Evolutionary conservation across 2,888 invertebrate species (phyloP).

Genomic region (Drosophila sordidula): DNA sequence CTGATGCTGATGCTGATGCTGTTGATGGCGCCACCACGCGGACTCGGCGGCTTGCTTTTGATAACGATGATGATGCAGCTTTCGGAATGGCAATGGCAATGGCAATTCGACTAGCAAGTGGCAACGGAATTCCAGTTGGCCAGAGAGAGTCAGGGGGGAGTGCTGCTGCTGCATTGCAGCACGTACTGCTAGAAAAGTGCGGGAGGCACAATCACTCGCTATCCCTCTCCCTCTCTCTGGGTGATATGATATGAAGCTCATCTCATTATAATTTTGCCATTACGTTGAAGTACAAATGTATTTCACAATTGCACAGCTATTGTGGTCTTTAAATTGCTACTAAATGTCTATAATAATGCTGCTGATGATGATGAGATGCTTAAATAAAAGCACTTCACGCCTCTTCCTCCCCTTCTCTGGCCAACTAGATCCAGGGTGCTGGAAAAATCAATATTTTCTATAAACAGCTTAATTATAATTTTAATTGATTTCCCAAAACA

Average conservation of each 20-base stretch:
- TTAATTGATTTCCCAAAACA: constrained; percentile 64
- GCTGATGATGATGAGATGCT: constrained; percentile 33
- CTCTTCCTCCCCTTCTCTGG: not conserved
- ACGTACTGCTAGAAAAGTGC: constrained; percentile 50
- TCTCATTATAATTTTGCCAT: constrained; percentile 46
- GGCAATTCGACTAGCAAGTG: constrained; percentile 22
- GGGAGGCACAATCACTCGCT: too few relatives aligned
- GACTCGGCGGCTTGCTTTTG: constrained; percentile 57
- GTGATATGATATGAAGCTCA: not conserved
- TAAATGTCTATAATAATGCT: constrained; percentile 10
- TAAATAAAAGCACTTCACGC: constrained; percentile 9
- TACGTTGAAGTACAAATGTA: constrained; percentile 22
- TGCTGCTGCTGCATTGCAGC: constrained; percentile 44
- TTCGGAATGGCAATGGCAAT: constrained; percentile 48
- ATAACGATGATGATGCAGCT: constrained; percentile 66
- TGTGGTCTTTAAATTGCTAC: constrained; percentile 22
- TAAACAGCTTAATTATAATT: constrained; percentile 62
- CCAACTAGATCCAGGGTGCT: too few relatives aligned
- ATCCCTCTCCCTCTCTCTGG: not conserved
- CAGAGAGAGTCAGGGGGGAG: not conserved
- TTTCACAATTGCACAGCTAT: constrained; percentile 28
- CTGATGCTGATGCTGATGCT: constrained; percentile 56
- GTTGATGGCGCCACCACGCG: constrained; percentile 20
- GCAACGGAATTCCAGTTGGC: constrained; percentile 19
- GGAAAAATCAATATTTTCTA: constrained; percentile 47